phyloP scores from a whole-genome alignment of 2,797 vertebrate genomes.

The Mormyrus hasselquistii region DNA sequence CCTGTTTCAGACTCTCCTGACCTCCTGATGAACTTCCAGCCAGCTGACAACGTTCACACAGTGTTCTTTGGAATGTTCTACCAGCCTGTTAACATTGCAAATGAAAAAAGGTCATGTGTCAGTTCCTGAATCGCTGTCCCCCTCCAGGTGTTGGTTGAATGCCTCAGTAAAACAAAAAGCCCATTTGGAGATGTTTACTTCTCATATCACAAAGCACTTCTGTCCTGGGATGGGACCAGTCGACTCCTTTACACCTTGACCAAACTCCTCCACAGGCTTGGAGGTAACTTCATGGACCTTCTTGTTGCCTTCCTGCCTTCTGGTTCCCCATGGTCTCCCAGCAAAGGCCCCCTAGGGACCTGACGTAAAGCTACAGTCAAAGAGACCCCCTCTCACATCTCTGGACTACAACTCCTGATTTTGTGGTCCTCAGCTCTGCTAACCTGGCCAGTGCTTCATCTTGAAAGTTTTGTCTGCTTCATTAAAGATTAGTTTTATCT shows the following conservation, averaged over 20 bases:
- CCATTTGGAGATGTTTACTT: neutral
- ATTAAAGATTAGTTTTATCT: neutral
- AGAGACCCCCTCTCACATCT: neutral
- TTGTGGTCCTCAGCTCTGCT: neutral
- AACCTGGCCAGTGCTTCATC: neutral
- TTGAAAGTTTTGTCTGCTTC: neutral
- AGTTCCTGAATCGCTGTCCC: neutral
- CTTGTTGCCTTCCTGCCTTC: neutral
- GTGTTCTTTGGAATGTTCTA: neutral
- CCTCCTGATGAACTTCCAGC: neutral
- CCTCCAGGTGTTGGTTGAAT: neutral
- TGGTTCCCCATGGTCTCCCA: neutral
- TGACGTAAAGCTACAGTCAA: neutral
- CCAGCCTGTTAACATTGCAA: neutral
- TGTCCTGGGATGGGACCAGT: neutral
- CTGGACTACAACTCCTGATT: neutral
- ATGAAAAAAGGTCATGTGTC: neutral
- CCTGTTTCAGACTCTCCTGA: neutral
- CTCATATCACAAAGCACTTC: neutral
- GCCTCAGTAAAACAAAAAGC: neutral
- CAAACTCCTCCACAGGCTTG: neutral
- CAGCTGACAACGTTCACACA: neutral
- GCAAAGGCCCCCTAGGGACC: neutral
- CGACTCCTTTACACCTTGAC: neutral
- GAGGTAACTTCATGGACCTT: neutral